Percentiles rank a stretch among this genome's conserved stretches.
These are phyloP conservation scores for Aromia moschata DNA, from an alignment of 2,888 invertebrate species.

Conservation along the genomic window DNA sequence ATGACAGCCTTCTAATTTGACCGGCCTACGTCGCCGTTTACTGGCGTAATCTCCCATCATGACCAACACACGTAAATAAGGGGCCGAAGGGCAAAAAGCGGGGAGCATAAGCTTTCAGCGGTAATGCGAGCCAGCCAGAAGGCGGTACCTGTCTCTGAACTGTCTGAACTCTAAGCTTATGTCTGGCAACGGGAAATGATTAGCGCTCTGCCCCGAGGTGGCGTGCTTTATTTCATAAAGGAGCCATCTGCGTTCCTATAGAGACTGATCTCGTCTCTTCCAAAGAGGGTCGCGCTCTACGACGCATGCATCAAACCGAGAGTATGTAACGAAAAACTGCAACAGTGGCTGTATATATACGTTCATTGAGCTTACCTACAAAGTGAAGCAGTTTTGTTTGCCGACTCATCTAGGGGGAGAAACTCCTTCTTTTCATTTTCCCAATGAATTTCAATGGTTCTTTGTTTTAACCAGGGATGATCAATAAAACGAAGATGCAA, in stretches of 20 bases:
- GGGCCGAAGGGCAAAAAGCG: conserved; percentile 8
- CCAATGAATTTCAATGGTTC: no score
- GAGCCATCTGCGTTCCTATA: conserved; percentile 17
- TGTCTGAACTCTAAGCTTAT: conserved; percentile 21
- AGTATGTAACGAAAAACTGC: conserved; percentile 1
- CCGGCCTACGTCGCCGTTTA: no score
- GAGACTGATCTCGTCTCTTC: conserved; percentile 15
- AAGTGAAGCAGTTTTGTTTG: no score
- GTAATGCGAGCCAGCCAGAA: conserved; percentile 19
- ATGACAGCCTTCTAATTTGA: no score
- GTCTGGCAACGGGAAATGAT: conserved; percentile 24
- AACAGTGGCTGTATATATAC: conserved; percentile 12
- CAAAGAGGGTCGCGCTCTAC: conserved; percentile 9
- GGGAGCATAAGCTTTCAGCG: not conserved
- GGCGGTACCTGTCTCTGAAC: conserved; percentile 11
- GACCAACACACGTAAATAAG: conserved; percentile 9
- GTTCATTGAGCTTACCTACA: no score
- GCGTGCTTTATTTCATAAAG: conserved; percentile 19
- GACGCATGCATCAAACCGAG: conserved; percentile 1
- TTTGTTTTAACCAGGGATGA: no score
- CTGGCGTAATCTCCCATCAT: not conserved
- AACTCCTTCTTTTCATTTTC: no score
- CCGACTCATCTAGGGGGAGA: no score
- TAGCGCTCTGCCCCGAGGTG: conserved; percentile 19
- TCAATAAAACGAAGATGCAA: no score